Percentiles rank a stretch among this genome's conserved stretches.
Evolutionary conservation across 2,888 invertebrate genomes (phyloP).

Genomic region (Tenthredo distinguenda): DNA sequence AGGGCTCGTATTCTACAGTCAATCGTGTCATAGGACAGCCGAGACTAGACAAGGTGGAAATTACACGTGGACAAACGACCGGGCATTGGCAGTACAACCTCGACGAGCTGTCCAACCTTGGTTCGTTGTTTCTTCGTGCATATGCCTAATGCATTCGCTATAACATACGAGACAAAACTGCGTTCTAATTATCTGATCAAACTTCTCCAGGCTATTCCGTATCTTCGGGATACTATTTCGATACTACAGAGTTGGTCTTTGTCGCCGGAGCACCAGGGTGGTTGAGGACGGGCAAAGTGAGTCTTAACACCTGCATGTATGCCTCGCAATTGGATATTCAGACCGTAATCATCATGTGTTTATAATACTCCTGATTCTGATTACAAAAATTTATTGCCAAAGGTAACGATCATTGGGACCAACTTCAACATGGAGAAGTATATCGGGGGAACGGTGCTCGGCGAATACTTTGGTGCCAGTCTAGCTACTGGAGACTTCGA

Average conservation of each 20-base stretch:
- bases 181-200: background rate
- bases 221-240: slow-evolving; percentile 68
- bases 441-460: slow-evolving; percentile 64
- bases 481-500: slow-evolving; percentile 71
- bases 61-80: slow-evolving; percentile 18
- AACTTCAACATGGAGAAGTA: background rate
- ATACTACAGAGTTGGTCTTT: slow-evolving; percentile 59
- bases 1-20: background rate
- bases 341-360: background rate
- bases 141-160: background rate
- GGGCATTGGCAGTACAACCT: background rate
- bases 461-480: slow-evolving; percentile 72
- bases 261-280: slow-evolving; percentile 69
- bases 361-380: background rate
- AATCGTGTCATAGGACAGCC: slow-evolving; percentile 64
- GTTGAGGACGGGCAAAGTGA: slow-evolving; percentile 22
- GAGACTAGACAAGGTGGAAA: slow-evolving; percentile 57
- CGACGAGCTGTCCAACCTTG: slow-evolving; percentile 62
- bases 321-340: background rate
- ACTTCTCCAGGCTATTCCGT: slow-evolving; percentile 66
- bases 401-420: background rate
- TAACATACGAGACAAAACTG: background rate
- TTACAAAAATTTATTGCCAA: background rate
- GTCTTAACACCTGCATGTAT: background rate
- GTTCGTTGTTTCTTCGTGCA: slow-evolving; percentile 54